Percentiles rank a stretch among this genome's conserved stretches.
These are phyloP conservation scores for Cephus spinipes DNA, from an alignment of 2,888 invertebrate genomes.

Conservation along the genomic window DNA sequence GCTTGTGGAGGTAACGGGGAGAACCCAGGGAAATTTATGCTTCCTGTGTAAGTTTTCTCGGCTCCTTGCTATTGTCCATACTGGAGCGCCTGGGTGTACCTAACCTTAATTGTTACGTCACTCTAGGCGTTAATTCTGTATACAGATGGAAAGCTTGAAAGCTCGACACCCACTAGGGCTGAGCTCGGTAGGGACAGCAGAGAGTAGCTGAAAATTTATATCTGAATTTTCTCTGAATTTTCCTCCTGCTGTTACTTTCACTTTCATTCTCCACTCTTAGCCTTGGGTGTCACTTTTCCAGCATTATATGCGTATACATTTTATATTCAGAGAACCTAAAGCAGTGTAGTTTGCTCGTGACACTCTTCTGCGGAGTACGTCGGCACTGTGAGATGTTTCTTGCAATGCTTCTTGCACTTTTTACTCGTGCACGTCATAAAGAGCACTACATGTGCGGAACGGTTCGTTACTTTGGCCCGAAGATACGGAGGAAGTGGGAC, in stretches of 20 bases:
- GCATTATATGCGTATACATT: neutral
- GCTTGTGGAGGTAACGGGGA: neutral
- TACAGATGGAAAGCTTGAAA: neutral
- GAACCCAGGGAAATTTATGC: neutral
- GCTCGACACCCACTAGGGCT: neutral
- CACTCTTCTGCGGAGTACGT: neutral
- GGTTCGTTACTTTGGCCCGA: neutral
- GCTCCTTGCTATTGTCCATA: neutral
- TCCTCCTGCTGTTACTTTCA: neutral
- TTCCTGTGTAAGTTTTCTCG: neutral
- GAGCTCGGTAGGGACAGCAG: neutral
- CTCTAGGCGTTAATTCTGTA: neutral
- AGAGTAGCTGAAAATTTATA: neutral
- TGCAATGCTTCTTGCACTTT: neutral
- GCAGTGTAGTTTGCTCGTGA: neutral
- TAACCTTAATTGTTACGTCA: neutral
- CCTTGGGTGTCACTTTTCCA: neutral
- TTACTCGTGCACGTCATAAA: neutral
- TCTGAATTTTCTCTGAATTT: neutral
- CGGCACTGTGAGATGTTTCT: neutral
- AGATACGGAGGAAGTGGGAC: neutral
- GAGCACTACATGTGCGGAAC: neutral
- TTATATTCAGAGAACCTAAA: neutral
- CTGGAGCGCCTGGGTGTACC: neutral
- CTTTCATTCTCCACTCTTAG: neutral